These are phyloP conservation scores for Xylota segnis DNA, from an alignment of 2,888 invertebrate species.

Conservation along the genomic window DNA sequence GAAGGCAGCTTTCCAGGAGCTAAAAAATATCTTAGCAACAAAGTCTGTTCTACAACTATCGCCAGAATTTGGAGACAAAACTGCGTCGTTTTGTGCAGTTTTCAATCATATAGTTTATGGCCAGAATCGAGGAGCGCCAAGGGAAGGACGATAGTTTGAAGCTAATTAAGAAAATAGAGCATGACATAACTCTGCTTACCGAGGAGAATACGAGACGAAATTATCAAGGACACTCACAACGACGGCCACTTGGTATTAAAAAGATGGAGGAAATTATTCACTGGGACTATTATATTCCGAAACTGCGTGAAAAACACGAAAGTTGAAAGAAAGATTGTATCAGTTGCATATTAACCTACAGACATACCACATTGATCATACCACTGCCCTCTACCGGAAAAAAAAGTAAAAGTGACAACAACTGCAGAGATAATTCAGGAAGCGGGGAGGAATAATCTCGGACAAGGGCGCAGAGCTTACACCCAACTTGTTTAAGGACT, in stretches of 20 bases:
- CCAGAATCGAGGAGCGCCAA: conserved; percentile 1
- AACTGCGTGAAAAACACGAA: conserved; percentile 6
- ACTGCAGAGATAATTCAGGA: conserved; percentile 7
- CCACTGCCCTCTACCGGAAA: conserved; percentile 16
- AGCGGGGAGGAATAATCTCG: background rate
- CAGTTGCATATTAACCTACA: conserved; percentile 5
- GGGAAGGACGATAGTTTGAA: background rate
- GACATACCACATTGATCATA: conserved; percentile 17
- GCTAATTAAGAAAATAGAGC: background rate
- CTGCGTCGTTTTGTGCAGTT: background rate
- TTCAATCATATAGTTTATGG: background rate
- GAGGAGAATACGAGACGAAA: background rate
- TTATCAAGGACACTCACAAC: background rate
- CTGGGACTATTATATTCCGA: conserved; percentile 10
- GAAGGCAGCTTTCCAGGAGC: background rate
- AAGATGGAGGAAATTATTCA: conserved; percentile 28
- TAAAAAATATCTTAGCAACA: background rate
- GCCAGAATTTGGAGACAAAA: background rate
- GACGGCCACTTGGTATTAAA: conserved; percentile 12
- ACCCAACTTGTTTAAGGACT: conserved; percentile 1
- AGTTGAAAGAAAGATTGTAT: conserved; percentile 4
- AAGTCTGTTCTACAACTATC: background rate
- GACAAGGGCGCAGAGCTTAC: conserved; percentile 13
- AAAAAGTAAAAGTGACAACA: conserved; percentile 9
- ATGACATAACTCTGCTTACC: background rate